Conservation (phyloP, 2,113 vertebrate genomes). For the Ictalurus furcatus region DNA sequence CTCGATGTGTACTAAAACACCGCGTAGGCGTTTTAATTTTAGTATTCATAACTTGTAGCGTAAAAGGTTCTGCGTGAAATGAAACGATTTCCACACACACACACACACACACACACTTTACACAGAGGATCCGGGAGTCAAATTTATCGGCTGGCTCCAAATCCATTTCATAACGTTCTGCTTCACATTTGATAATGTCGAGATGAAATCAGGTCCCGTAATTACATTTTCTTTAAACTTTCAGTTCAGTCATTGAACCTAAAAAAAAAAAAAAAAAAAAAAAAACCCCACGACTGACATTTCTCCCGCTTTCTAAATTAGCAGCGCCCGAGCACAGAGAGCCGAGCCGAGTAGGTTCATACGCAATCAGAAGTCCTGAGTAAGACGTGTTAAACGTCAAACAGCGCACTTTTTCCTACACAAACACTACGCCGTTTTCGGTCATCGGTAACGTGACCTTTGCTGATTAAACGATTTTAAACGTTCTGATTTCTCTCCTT, state of each 20-base stretch:
- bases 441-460: neutral
- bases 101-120: neutral
- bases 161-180: neutral
- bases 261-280: neutral
- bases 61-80: neutral
- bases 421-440: neutral
- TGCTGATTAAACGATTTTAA: neutral
- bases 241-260: neutral
- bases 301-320: neutral
- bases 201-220: neutral
- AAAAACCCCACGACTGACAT: neutral
- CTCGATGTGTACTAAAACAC: neutral
- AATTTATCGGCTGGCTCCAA: neutral
- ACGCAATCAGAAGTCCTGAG: neutral
- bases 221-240: conserved; percentile 18
- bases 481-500: neutral
- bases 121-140: neutral
- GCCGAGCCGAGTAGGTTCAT: neutral
- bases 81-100: neutral
- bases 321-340: neutral
- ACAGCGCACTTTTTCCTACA: neutral
- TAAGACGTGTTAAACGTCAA: neutral
- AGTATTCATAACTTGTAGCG: neutral
- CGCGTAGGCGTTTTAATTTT: neutral
- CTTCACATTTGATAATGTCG: neutral